These are phyloP conservation scores for Mythimna ferrago DNA, from an alignment of 2,888 invertebrate species.

Conservation along the genomic window DNA sequence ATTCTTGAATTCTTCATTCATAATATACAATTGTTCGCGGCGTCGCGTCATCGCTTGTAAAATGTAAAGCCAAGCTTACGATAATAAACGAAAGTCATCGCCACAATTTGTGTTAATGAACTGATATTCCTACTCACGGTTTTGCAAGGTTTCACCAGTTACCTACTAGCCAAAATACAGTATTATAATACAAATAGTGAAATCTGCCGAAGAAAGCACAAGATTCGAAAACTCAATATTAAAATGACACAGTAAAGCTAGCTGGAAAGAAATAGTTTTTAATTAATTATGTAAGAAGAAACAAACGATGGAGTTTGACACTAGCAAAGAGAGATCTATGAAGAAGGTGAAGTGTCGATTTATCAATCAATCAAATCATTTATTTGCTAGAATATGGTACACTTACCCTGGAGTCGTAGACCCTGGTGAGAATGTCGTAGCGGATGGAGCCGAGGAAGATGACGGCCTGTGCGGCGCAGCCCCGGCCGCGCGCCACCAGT, in stretches of 20 bases:
- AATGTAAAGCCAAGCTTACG: neutral
- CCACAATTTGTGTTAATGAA: neutral
- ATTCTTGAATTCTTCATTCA: slow-evolving; percentile 20
- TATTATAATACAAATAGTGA: neutral
- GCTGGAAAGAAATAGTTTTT: neutral
- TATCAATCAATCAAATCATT: too few relatives aligned
- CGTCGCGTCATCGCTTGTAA: neutral
- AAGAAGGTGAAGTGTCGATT: neutral
- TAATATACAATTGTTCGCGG: neutral
- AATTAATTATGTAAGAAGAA: neutral
- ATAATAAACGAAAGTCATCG: slow-evolving; percentile 17
- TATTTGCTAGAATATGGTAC: too few relatives aligned
- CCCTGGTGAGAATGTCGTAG: slow-evolving; percentile 99
- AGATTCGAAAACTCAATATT: neutral
- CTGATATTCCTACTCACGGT: slow-evolving; percentile 3
- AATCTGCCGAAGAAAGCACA: neutral
- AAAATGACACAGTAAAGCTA: neutral
- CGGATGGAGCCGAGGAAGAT: slow-evolving; percentile 99
- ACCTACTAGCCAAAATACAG: neutral
- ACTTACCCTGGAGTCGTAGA: slow-evolving; percentile 98
- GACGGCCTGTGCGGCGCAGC: slow-evolving; percentile 96
- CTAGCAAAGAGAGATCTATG: too few relatives aligned
- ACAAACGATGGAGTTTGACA: too few relatives aligned
- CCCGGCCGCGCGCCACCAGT: slow-evolving; percentile 97
- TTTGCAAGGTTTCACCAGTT: slow-evolving; percentile 10